Conservation (phyloP, 2,888 invertebrate genomes). For the Rotaria socialis region DNA sequence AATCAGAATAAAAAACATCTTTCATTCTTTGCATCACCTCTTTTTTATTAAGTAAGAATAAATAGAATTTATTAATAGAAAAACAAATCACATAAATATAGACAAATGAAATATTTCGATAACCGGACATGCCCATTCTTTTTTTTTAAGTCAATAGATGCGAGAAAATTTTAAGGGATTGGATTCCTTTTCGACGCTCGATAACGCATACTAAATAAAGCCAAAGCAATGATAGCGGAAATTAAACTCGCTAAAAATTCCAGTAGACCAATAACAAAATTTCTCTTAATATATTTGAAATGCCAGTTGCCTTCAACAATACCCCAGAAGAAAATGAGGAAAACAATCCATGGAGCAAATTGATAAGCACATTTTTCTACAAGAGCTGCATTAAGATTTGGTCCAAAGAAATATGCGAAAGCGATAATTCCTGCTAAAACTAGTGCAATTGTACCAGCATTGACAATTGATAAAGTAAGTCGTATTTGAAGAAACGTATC, state of each 20-base stretch:
- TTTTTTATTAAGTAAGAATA: too few species aligned
- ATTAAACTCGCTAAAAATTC: not conserved
- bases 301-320: not conserved
- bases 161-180: not conserved
- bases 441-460: not conserved
- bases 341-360: conserved; percentile 27
- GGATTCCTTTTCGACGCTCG: not conserved
- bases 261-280: not conserved
- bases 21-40: too few species aligned
- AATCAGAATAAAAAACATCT: too few species aligned
- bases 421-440: not conserved
- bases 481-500: not conserved
- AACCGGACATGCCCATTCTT: too few species aligned
- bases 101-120: not conserved
- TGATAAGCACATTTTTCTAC: conserved; percentile 8
- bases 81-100: not conserved
- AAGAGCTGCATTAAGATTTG: conserved; percentile 9
- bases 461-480: not conserved
- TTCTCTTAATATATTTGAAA: not conserved
- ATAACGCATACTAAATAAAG: conserved; percentile 1
- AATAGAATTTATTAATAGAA: not conserved
- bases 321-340: conserved; percentile 23
- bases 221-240: not conserved
- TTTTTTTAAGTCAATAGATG: not conserved
- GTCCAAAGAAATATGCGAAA: not conserved